These are phyloP conservation scores for Polypterus bichir DNA, from an alignment of 2,113 vertebrate genomes.

Conservation along the genomic window DNA sequence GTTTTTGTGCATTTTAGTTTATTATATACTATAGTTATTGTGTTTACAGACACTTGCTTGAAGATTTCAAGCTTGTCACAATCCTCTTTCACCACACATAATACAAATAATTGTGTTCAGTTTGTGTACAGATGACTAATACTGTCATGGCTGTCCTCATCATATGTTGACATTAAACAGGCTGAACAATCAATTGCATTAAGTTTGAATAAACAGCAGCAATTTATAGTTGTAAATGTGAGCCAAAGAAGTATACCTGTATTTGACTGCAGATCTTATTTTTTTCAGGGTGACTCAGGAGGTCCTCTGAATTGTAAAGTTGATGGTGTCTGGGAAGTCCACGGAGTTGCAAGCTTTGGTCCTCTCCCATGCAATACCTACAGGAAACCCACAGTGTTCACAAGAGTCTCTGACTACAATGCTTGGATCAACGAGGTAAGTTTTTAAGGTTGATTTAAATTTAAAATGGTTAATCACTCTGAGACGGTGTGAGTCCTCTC, in stretches of 20 bases:
- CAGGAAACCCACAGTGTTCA: slow-evolving; percentile 11
- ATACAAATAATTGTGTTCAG: no score
- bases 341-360: slow-evolving; percentile 9
- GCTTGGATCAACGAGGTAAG: slow-evolving; percentile 1
- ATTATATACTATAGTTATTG: no score
- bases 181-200: neutral
- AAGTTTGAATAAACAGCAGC: neutral
- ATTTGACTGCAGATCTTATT: neutral
- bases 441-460: neutral
- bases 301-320: slow-evolving; percentile 8
- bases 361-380: slow-evolving; percentile 3
- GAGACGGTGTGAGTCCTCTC: no score
- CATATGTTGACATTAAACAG: no score
- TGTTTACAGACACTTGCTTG: no score
- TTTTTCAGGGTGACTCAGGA: slow-evolving; percentile 9
- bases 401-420: slow-evolving; percentile 3
- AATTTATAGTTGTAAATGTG: neutral
- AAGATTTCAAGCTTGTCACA: no score
- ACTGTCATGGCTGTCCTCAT: no score
- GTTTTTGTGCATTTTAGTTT: no score
- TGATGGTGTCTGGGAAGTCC: slow-evolving; percentile 2
- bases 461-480: neutral
- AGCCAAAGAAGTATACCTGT: neutral
- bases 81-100: no score
- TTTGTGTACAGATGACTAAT: no score